Evolutionary conservation across 2,888 invertebrate species (phyloP), one percentile per base, ranked within the genome.

Genomic region (Venustoraphidia nigricollis): DNA sequence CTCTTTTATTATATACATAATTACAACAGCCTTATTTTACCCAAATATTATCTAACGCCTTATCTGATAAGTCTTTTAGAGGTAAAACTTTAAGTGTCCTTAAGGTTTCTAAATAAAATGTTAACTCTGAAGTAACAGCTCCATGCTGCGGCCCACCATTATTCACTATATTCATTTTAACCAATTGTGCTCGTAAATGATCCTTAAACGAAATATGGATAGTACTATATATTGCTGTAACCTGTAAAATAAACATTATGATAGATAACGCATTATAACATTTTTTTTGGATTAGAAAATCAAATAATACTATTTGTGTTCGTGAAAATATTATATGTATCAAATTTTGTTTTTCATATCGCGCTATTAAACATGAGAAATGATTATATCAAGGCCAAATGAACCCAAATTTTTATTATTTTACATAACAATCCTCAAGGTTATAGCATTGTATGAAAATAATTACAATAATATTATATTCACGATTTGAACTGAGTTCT

Each of bases 141-240:
- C 93, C 94, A 64, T 95, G 94, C 62, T 94, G 91, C 2, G 95
- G 95, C 44, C 94, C 93, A n/a, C 94, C 94, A 69, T 95, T 91
- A 57, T 92, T 94, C 49, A 83, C 80, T 56, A 96, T 89, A 62
- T 91, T 90, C 75, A 93, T 81, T 65, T 82, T 83, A 3, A 78
- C 63, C 55, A 96, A 70, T 62, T 91, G 88, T 59, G 89, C 85
- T 66, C 88, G 75, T 56, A 95, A 70, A 62, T 87, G 83, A 55
- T 82, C 82, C 69, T 92, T 91, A 62, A 96, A 93, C 58, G 83
- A 83, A 62, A 78, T 78, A 67, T 92, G 87, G 46, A 91, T 82
- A 59, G 79, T 78, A 57, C 81, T 62, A 56, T 67, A 67, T 43
- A 68, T 62, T 54, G 66, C 62, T 42, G 57, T 58, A 13, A 66